Evolutionary conservation across 2,113 vertebrate genomes (phyloP).

Genomic region (Podarcis muralis): DNA sequence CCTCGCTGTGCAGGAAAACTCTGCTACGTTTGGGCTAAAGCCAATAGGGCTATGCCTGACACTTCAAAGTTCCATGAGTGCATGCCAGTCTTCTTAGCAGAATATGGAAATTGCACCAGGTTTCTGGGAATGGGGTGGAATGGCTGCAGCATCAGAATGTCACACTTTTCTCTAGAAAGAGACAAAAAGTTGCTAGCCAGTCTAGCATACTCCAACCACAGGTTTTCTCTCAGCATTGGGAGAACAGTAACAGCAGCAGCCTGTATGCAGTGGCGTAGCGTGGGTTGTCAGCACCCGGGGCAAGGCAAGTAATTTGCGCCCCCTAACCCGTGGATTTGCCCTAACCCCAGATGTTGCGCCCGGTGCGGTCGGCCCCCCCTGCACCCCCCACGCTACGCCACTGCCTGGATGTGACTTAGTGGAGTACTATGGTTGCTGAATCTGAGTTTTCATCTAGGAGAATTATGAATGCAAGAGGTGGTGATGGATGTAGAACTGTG

Average conservation of each 20-base stretch:
- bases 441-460: not conserved
- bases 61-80: too few relatives aligned
- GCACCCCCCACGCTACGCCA: too few relatives aligned
- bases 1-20: too few relatives aligned
- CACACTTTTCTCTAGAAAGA: not conserved
- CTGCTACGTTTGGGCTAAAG: too few relatives aligned
- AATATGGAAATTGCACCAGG: not conserved
- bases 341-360: too few relatives aligned
- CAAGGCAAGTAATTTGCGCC: too few relatives aligned
- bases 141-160: not conserved
- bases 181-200: not conserved
- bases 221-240: not conserved
- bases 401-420: not conserved
- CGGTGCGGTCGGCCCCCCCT: too few relatives aligned
- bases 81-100: not conserved
- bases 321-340: too few relatives aligned
- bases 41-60: too few relatives aligned
- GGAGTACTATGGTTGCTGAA: not conserved
- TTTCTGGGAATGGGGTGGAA: not conserved
- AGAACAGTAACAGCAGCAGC: not conserved
- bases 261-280: too few relatives aligned
- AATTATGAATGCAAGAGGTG: not conserved
- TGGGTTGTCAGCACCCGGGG: too few relatives aligned
- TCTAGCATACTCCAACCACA: not conserved
- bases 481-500: not conserved